A percentile compares a stretch with the other conserved stretches of the same genome.
Evolutionary conservation across 2,888 invertebrate genomes (phyloP).

Genomic region (Leptopilina myrica): DNA sequence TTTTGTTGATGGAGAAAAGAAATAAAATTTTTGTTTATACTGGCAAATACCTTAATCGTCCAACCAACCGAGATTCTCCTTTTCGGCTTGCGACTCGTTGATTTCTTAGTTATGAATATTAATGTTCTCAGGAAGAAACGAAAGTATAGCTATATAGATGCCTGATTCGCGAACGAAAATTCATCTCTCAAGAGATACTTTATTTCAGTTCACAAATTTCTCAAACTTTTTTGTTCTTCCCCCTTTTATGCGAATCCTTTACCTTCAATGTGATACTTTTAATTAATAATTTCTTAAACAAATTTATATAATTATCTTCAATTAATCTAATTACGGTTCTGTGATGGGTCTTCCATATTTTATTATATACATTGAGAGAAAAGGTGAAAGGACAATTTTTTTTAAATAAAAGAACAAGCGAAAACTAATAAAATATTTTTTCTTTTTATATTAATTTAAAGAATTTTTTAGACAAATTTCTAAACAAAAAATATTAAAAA

Average conservation of each 20-base stretch:
- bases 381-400: too few relatives aligned
- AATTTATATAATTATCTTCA: conserved; percentile 2
- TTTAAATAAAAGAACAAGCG: too few relatives aligned
- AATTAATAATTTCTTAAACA: conserved; percentile 7
- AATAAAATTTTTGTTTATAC: conserved; percentile 24
- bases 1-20: background rate
- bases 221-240: conserved; percentile 17
- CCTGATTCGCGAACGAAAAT: conserved; percentile 40
- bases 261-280: background rate
- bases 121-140: conserved; percentile 46
- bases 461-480: too few relatives aligned
- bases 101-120: conserved; percentile 46
- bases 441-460: too few relatives aligned
- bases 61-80: conserved; percentile 24
- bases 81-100: conserved; percentile 24
- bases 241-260: conserved; percentile 3
- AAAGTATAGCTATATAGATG: conserved; percentile 48
- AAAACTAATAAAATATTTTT: too few relatives aligned
- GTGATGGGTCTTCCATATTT: too few relatives aligned
- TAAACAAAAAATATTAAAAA: too few relatives aligned
- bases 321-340: too few relatives aligned
- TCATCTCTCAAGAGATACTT: conserved; percentile 23
- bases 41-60: conserved; percentile 27
- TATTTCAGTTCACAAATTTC: conserved; percentile 7
- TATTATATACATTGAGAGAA: too few relatives aligned